Evolutionary conservation across 2,888 invertebrate species (phyloP).

Genomic region (Trisateles emortualis): DNA sequence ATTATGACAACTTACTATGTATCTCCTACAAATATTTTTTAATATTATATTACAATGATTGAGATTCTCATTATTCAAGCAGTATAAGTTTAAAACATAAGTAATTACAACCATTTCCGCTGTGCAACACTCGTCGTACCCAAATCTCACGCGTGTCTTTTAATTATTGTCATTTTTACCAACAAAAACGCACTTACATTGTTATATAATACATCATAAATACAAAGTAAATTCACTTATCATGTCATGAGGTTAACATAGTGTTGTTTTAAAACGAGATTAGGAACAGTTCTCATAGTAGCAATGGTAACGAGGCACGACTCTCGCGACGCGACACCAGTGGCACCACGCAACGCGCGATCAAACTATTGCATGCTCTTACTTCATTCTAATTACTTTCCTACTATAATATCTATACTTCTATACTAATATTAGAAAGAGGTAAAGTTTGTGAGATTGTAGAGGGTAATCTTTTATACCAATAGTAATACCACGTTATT

Average conservation of each 20-base stretch:
- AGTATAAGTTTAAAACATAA: neutral
- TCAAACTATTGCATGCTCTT: conserved; percentile 47
- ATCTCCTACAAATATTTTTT: too few relatives aligned
- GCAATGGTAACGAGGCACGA: conserved; percentile 22
- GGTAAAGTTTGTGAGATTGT: too few relatives aligned
- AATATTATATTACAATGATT: too few relatives aligned
- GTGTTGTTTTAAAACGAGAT: conserved; percentile 18
- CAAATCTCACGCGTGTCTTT: conserved; percentile 6
- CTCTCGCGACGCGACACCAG: neutral
- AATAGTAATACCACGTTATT: too few relatives aligned
- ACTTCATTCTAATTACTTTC: conserved; percentile 43
- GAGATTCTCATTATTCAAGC: too few relatives aligned
- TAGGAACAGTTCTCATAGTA: conserved; percentile 37
- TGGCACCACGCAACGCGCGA: conserved; percentile 30
- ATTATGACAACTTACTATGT: too few relatives aligned
- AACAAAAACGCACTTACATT: neutral
- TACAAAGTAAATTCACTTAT: conserved; percentile 6
- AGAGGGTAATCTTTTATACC: too few relatives aligned
- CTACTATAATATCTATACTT: conserved; percentile 12
- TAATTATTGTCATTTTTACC: conserved; percentile 3
- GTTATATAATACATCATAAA: conserved; percentile 3
- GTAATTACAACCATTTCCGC: conserved; percentile 5
- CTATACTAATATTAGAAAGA: too few relatives aligned
- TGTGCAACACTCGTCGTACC: neutral
- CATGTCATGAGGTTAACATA: conserved; percentile 13